These are phyloP conservation scores for Chrysolina oricalcia DNA, from an alignment of 2,888 invertebrate genomes.

Conservation along the genomic window DNA sequence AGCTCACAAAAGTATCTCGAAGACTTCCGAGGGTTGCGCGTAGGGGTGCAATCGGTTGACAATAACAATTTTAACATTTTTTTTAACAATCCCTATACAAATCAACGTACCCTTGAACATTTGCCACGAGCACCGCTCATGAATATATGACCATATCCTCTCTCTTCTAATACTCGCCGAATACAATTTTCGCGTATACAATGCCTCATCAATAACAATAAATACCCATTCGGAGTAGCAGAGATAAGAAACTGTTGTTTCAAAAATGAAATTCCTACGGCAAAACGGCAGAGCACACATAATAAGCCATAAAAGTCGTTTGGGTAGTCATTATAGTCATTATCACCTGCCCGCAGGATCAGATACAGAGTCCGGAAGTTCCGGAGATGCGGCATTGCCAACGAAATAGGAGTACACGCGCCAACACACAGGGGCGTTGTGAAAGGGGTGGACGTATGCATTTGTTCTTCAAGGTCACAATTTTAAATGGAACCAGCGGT, in stretches of 20 bases:
- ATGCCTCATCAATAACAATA: conserved; percentile 31
- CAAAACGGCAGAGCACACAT: conserved; percentile 47
- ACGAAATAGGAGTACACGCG: conserved; percentile 42
- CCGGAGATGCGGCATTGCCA: conserved; percentile 38
- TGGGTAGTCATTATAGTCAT: conserved; percentile 59
- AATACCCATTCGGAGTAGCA: conserved; percentile 34
- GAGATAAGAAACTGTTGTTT: conserved; percentile 39
- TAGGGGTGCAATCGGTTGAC: too few relatives aligned
- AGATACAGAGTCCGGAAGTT: conserved; percentile 50
- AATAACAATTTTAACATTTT: too few relatives aligned
- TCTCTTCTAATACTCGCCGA: not conserved
- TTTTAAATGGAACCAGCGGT: too few relatives aligned
- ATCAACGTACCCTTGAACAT: too few relatives aligned
- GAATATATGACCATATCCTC: too few relatives aligned
- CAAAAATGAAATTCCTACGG: conserved; percentile 41
- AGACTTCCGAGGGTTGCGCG: too few relatives aligned
- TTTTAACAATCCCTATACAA: too few relatives aligned
- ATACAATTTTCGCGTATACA: not conserved
- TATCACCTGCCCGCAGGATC: conserved; percentile 62
- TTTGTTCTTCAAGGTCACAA: too few relatives aligned
- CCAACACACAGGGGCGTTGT: conserved; percentile 34
- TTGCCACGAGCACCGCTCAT: too few relatives aligned
- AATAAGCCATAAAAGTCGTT: conserved; percentile 54
- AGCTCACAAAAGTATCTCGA: too few relatives aligned
- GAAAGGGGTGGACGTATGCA: not conserved